Base-by-base conservation (phyloP, 2,888 invertebrate genomes). In the Drosophila seclusa region DNA sequence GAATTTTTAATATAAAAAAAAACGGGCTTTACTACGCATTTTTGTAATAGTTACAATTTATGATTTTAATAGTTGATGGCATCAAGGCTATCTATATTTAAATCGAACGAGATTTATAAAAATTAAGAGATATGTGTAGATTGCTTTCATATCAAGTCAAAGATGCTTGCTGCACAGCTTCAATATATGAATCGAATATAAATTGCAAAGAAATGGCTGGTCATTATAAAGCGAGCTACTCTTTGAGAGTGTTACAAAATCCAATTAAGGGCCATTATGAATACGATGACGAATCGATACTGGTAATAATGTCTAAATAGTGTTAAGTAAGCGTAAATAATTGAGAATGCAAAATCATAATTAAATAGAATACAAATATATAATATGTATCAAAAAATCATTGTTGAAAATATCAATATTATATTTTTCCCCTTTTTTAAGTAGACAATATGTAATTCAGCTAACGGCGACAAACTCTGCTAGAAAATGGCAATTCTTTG, bases 401-500 rank as follows among this genome's bases (percentile, higher is more conserved):
- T 27, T 48, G 13, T 8, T 16, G 2, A 48, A 49, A 18, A 18
- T 27, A 21, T 45, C 21, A 1, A 8, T 13, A 42, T 8, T 45
- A 16, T 45, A 16, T 24, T 4, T 45, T 18, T 4, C 8, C 4
- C 6, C 38, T 36, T 36, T 10, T 11, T 18, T 24, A 10, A 18
- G 27, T 40, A n/a, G 2, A 27, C 16, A 57, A 13, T 27, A n/a
- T 27, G 16, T 24, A 10, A 24, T 21, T 32, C 2, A 40, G 24
- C 21, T 13, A 6, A 32, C 4, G 29, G 21, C 40, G 66, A 40
- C 61, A 54, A 60, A 74, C 54, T 34, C 40, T 13, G n/a, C 45
- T 24, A 36, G 40, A 36, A 68, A 78, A 59, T 66, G 16, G 16
- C 8, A 16, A 16, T 45, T 45, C 45, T 45, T 45, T 45, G 45